Conservation (phyloP, 2,113 vertebrate species). For the Pelmatolapia mariae region DNA sequence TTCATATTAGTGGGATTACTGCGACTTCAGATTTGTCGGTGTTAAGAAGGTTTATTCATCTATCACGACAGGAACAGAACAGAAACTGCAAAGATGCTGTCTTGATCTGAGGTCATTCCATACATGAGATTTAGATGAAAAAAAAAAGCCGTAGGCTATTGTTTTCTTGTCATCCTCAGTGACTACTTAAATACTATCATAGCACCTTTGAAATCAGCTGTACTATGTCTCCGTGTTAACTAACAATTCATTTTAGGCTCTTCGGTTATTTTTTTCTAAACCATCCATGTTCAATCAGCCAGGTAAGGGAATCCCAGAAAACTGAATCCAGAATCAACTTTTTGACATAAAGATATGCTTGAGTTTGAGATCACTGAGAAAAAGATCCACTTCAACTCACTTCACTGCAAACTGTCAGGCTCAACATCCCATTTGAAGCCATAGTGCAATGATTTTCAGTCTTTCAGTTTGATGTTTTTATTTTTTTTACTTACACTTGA, state of each 20-base stretch:
- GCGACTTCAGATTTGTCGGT: neutral
- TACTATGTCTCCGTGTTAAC: neutral
- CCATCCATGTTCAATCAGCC: neutral
- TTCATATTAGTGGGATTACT: neutral
- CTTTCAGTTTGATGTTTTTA: neutral
- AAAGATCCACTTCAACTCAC: neutral
- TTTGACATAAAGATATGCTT: neutral
- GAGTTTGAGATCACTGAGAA: neutral
- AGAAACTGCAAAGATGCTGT: neutral
- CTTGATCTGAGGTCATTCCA: neutral
- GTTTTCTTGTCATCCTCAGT: accelerated
- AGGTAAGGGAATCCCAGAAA: neutral
- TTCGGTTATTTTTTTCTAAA: accelerated
- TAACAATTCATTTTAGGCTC: neutral
- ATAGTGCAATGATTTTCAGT: neutral
- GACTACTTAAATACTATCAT: neutral
- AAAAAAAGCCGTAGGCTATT: neutral
- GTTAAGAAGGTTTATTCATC: neutral
- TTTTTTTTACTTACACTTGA: slow-evolving; percentile 80
- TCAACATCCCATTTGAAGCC: neutral
- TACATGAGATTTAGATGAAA: neutral
- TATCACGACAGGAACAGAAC: neutral
- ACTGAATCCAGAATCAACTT: neutral
- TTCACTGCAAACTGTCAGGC: neutral
- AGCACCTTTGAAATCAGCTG: neutral